A percentile compares a stretch with the other conserved stretches of the same genome.
phyloP scores from a whole-genome alignment of 2,888 invertebrate genomes.

The Andrena fulva region DNA sequence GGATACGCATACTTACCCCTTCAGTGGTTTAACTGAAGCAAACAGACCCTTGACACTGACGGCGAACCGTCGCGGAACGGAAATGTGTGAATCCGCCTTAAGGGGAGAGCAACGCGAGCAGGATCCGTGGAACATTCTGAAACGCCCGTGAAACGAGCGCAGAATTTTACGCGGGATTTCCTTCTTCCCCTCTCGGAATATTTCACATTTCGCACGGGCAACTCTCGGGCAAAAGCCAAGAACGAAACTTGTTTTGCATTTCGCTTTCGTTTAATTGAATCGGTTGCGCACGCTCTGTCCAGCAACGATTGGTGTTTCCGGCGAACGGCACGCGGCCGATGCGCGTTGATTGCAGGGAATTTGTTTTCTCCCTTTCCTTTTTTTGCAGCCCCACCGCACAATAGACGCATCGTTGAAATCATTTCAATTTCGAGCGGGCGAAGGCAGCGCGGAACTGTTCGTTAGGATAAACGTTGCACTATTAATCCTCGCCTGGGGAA shows the following conservation, averaged over 20 bases:
- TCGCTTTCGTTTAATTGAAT: conserved; percentile 64
- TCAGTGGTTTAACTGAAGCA: no score
- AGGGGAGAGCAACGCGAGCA: conserved; percentile 4
- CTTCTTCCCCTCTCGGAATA: conserved; percentile 3
- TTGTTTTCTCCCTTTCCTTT: conserved; percentile 16
- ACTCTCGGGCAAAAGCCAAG: conserved; percentile 41
- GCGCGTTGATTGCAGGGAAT: conserved; percentile 58
- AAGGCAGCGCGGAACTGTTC: neutral
- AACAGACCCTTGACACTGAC: no score
- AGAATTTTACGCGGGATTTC: conserved; percentile 12
- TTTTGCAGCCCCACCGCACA: conserved; percentile 35
- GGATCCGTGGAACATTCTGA: neutral
- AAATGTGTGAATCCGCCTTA: no score
- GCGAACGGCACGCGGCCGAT: conserved; percentile 46
- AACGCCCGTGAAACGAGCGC: conserved; percentile 16
- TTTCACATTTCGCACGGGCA: conserved; percentile 28
- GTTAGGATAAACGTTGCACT: neutral
- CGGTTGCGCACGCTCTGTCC: conserved; percentile 34
- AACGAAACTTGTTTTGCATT: conserved; percentile 62
- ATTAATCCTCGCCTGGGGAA: neutral
- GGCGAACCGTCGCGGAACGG: no score
- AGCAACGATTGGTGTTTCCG: conserved; percentile 60
- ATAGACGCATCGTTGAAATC: conserved; percentile 55
- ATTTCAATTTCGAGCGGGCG: conserved; percentile 55
- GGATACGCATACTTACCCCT: no score